phyloP scores from a whole-genome alignment of 1,140 invertebrate genomes.

The Philotrypesis tridentata region DNA sequence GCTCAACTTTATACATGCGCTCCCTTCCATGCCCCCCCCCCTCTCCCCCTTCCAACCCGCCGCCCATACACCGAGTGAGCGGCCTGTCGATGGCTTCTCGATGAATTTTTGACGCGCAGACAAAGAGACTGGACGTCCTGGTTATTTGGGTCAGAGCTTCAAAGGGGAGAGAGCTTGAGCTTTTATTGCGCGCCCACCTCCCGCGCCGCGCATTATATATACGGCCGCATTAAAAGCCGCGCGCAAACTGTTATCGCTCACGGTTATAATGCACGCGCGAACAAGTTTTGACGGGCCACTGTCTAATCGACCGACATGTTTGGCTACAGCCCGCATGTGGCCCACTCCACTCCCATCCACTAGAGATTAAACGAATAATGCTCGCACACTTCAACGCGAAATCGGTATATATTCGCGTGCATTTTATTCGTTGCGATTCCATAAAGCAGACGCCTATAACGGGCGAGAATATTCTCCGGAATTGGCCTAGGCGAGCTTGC shows the following conservation, averaged over 20 bases:
- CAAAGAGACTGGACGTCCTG: background rate
- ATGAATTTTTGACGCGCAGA: conserved; percentile 7
- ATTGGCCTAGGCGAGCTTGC: background rate
- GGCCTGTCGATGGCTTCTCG: background rate
- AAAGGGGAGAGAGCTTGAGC: background rate
- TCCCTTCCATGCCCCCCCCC: no score
- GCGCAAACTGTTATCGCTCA: no score
- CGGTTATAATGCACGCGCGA: no score
- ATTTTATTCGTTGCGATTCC: conserved; percentile 23
- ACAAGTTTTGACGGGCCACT: no score
- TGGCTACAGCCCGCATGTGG: no score
- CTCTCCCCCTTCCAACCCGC: no score
- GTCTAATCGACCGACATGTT: no score
- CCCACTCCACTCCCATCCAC: no score
- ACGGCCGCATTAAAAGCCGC: background rate
- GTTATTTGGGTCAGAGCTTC: conserved; percentile 43
- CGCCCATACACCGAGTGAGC: no score
- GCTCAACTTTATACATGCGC: background rate
- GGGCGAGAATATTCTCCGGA: background rate
- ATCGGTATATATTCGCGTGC: background rate
- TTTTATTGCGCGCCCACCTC: no score
- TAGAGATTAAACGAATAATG: background rate
- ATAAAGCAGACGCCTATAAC: background rate
- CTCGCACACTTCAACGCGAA: background rate
- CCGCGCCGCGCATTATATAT: background rate